Conservation (phyloP, 2,797 vertebrate genomes). For the Mastacembelus armatus region DNA sequence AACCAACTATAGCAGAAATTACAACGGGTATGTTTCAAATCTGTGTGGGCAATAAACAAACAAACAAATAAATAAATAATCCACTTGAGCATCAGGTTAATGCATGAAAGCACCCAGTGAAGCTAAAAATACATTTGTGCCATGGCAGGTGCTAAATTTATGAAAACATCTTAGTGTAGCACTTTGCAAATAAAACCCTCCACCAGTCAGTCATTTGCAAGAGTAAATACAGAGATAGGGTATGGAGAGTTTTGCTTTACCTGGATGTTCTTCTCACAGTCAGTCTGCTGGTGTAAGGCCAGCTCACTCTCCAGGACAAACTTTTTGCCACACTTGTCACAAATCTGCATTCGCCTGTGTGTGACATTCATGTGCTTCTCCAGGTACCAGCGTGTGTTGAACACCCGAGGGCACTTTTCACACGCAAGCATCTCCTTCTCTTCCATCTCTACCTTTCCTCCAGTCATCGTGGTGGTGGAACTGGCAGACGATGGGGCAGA, state of each 20-base stretch:
- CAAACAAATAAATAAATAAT: no score
- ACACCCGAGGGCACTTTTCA: conserved; percentile 98
- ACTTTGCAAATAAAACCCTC: neutral
- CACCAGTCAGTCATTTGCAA: neutral
- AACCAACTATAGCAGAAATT: no score
- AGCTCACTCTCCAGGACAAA: conserved; percentile 99
- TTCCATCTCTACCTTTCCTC: conserved; percentile 86
- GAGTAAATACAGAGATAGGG: neutral
- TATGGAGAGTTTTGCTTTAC: conserved; percentile 77
- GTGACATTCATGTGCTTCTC: conserved; percentile 99
- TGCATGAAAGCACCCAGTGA: no score
- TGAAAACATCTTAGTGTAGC: no score
- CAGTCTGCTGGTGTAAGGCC: conserved; percentile 98
- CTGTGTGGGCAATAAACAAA: no score
- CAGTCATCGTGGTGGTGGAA: conserved; percentile 15
- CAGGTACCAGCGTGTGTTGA: conserved; percentile 99
- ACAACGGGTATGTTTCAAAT: no score
- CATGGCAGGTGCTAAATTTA: no score
- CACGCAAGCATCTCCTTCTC: conserved; percentile 97
- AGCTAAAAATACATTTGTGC: no score
- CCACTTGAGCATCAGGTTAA: no score
- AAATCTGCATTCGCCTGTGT: conserved; percentile 98
- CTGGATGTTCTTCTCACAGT: conserved; percentile 99
- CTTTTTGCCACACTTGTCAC: conserved; percentile 99
- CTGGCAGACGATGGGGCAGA: conserved; percentile 72